Conservation (phyloP, 1,140 invertebrate species). For the Drosophila malerkotliana region DNA sequence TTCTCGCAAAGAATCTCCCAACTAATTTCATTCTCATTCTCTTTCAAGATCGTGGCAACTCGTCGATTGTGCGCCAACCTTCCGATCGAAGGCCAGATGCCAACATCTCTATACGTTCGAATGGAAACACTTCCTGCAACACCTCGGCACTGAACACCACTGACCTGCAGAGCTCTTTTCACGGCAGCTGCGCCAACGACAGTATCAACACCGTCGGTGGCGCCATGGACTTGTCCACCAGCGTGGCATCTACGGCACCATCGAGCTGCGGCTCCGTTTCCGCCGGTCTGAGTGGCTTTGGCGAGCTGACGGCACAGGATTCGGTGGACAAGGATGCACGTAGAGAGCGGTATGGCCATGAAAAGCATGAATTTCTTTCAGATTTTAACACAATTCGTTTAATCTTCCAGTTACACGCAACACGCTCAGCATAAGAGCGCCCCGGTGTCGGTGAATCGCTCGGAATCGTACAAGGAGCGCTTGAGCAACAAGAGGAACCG, state of each 20-base stretch:
- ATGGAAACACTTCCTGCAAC: constrained; percentile 75
- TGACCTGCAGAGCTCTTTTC: constrained; percentile 70
- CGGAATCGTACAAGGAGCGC: constrained; percentile 83
- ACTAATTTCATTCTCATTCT: background rate
- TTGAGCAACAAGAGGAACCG: constrained; percentile 87
- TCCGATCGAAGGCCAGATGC: constrained; percentile 81
- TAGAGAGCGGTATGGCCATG: constrained; percentile 61
- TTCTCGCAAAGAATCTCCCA: background rate
- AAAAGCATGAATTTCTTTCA: no score
- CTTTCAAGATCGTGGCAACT: constrained; percentile 69
- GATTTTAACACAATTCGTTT: background rate
- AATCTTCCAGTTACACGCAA: constrained; percentile 55
- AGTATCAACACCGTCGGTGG: constrained; percentile 46
- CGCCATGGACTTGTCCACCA: constrained; percentile 48
- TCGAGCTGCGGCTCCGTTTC: constrained; percentile 44
- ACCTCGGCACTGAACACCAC: constrained; percentile 64
- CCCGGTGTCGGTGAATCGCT: constrained; percentile 82
- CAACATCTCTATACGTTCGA: constrained; percentile 73
- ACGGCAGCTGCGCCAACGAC: constrained; percentile 57
- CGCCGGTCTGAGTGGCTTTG: constrained; percentile 31
- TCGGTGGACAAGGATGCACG: constrained; percentile 65
- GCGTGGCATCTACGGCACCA: constrained; percentile 47
- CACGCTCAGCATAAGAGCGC: constrained; percentile 77
- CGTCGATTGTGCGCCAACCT: constrained; percentile 78
- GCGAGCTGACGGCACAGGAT: constrained; percentile 70